phyloP scores from a whole-genome alignment of 2,888 invertebrate species.

The Meta bourneti region DNA sequence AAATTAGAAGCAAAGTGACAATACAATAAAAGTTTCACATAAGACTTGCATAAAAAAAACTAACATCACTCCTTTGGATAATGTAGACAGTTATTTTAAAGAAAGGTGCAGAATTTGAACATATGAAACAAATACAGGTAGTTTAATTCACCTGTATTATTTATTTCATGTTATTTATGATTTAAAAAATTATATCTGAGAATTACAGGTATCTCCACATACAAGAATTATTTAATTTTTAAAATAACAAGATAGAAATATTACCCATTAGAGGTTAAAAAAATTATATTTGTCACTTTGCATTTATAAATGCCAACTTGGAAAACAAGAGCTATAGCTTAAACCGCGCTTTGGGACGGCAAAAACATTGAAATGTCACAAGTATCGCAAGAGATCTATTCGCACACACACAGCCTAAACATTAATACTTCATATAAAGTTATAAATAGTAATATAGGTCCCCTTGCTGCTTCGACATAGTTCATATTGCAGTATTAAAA shows the following conservation, averaged over 20 bases:
- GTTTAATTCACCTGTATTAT: too few relatives aligned
- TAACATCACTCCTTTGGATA: neutral
- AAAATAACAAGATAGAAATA: neutral
- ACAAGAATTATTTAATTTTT: too few relatives aligned
- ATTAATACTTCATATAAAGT: slow-evolving; percentile 74
- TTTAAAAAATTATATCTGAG: too few relatives aligned
- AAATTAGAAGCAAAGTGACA: slow-evolving; percentile 72
- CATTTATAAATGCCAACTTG: slow-evolving; percentile 68
- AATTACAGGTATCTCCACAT: too few relatives aligned
- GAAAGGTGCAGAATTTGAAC: too few relatives aligned
- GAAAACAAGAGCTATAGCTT: slow-evolving; percentile 70
- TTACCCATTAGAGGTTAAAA: neutral
- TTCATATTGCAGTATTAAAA: slow-evolving; percentile 60
- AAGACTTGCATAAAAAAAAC: slow-evolving; percentile 15
- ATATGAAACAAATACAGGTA: too few relatives aligned
- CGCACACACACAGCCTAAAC: slow-evolving; percentile 73
- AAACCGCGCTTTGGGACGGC: slow-evolving; percentile 75
- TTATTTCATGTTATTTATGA: too few relatives aligned
- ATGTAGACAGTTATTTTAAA: neutral
- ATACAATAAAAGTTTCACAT: neutral
- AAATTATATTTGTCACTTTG: slow-evolving; percentile 60
- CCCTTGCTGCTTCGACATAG: slow-evolving; percentile 76
- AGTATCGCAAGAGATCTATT: slow-evolving; percentile 73
- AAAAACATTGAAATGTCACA: slow-evolving; percentile 74
- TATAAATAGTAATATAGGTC: slow-evolving; percentile 76